Conservation (phyloP, 2,113 vertebrate genomes). For the Acanthochromis polyacanthus region DNA sequence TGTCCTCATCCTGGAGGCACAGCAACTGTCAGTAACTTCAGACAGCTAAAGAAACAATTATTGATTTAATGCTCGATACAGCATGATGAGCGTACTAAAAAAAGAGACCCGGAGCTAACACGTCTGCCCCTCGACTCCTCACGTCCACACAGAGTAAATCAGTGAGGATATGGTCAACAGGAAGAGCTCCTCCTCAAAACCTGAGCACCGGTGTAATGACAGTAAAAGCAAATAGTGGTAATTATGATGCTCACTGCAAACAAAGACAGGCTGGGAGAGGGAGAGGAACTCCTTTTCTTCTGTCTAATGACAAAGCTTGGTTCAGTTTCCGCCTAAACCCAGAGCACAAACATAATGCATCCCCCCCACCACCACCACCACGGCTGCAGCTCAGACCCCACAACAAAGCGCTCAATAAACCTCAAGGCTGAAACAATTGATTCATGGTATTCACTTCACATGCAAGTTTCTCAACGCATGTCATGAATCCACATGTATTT, state of each 20-base stretch:
- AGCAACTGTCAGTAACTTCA: conserved; percentile 47
- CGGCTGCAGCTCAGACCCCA: background rate
- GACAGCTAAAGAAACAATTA: conserved; percentile 63
- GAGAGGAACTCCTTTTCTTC: conserved; percentile 7
- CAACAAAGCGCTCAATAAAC: background rate
- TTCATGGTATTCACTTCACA: background rate
- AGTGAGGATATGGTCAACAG: conserved; percentile 66
- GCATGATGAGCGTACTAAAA: conserved; percentile 59
- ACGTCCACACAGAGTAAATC: conserved; percentile 63
- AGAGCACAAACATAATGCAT: background rate
- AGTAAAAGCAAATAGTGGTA: conserved; percentile 46
- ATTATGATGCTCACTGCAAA: conserved; percentile 50
- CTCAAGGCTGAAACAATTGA: background rate
- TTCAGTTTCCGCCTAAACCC: conserved; percentile 30
- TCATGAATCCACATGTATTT: too few species aligned
- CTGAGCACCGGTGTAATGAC: conserved; percentile 43
- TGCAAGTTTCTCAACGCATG: too few species aligned
- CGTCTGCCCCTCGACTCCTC: conserved; percentile 39
- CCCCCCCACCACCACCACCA: background rate
- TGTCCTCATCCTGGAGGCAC: conserved; percentile 21
- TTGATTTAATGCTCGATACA: conserved; percentile 61
- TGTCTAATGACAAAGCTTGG: conserved; percentile 12
- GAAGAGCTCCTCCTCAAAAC: conserved; percentile 59
- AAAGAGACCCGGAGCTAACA: conserved; percentile 54
- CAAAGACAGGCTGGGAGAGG: conserved; percentile 48